Evolutionary conservation across 2,888 invertebrate species (phyloP).

Genomic region (Lamproptera curius): DNA sequence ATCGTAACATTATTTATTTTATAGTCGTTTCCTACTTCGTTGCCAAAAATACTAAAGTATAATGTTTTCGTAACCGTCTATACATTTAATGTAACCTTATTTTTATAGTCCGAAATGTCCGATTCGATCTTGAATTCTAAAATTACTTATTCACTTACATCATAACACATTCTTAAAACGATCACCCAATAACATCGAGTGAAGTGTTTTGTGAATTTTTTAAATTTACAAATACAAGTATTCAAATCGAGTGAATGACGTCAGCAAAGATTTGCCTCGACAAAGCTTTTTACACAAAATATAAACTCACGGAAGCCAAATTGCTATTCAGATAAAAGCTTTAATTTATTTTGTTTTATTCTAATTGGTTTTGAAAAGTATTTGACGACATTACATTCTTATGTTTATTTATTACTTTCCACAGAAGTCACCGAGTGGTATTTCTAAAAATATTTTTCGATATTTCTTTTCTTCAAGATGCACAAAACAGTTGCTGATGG

Average conservation of each 20-base stretch:
- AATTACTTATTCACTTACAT: background rate
- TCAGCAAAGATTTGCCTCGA: constrained; percentile 8
- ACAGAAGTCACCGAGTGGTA: constrained; percentile 4
- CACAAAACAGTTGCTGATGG: too few relatives aligned
- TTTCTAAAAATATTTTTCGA: background rate
- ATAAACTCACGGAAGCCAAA: constrained; percentile 10
- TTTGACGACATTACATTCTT: constrained; percentile 3
- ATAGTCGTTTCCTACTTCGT: too few relatives aligned
- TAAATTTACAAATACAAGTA: background rate
- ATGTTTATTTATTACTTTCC: background rate
- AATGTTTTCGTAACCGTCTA: too few relatives aligned
- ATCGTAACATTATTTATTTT: too few relatives aligned
- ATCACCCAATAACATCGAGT: background rate
- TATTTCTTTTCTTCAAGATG: background rate
- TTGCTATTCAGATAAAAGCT: constrained; percentile 8
- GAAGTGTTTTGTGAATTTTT: background rate
- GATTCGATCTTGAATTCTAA: background rate
- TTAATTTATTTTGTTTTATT: constrained; percentile 7
- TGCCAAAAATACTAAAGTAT: too few relatives aligned
- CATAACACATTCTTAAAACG: background rate
- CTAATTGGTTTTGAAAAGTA: constrained; percentile 6
- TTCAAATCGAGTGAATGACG: constrained; percentile 1
- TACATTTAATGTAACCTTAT: too few relatives aligned
- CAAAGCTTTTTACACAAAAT: constrained; percentile 3
- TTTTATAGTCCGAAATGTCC: background rate